Percentiles rank a stretch among this genome's conserved stretches.
These are phyloP conservation scores for Sesamia inferens DNA, from an alignment of 2,888 invertebrate genomes.

Conservation along the genomic window DNA sequence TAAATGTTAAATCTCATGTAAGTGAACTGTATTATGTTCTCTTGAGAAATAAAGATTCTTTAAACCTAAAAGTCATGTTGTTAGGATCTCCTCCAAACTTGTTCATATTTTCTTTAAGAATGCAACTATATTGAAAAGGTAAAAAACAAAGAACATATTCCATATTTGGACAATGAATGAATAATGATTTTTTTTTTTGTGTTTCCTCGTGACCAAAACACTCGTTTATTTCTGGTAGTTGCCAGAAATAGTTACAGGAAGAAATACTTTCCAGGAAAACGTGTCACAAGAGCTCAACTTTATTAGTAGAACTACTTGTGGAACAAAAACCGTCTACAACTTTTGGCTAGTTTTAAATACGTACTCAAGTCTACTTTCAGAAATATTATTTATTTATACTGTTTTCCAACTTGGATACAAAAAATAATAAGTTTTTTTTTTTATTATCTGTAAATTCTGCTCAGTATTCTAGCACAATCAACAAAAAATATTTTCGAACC, in stretches of 20 bases:
- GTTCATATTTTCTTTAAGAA: constrained; percentile 75
- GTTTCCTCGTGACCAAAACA: background rate
- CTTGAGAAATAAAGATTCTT: too few species aligned
- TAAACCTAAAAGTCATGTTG: constrained; percentile 80
- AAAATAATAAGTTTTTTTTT: background rate
- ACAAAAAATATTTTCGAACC: constrained; percentile 35
- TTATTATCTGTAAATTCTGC: background rate
- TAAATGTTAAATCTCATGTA: too few species aligned
- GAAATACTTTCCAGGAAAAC: constrained; percentile 14
- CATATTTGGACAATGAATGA: background rate
- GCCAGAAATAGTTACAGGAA: background rate
- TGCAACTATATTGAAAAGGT: too few species aligned
- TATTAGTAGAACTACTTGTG: constrained; percentile 18
- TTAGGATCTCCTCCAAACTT: constrained; percentile 78
- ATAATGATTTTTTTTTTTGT: background rate
- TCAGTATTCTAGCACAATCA: constrained; percentile 22
- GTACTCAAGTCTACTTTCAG: constrained; percentile 25
- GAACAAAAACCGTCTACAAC: constrained; percentile 13
- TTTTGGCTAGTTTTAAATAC: constrained; percentile 16
- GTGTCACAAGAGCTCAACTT: constrained; percentile 5
- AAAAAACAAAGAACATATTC: background rate
- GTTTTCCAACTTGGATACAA: background rate
- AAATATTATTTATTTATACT: constrained; percentile 28
- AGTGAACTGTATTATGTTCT: too few species aligned
- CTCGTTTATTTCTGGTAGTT: background rate